Percentiles rank a stretch among this genome's conserved stretches.
Conservation (phyloP, 2,888 invertebrate genomes). For the Adineta ricciae region DNA sequence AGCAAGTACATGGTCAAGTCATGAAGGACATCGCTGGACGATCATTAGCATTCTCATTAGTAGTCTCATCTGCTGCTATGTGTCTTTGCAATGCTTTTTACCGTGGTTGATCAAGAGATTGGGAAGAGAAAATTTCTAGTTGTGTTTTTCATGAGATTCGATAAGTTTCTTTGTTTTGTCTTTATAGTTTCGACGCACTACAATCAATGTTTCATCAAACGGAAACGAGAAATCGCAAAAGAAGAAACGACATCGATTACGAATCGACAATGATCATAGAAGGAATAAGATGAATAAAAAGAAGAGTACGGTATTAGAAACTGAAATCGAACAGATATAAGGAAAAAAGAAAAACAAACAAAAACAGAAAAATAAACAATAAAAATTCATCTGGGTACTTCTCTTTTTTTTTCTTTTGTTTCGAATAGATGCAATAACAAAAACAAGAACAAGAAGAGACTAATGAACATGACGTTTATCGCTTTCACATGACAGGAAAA, state of each 20-base stretch:
- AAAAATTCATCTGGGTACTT: not conserved
- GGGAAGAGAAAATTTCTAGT: not conserved
- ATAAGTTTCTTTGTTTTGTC: not conserved
- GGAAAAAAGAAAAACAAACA: not conserved
- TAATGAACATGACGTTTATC: not conserved
- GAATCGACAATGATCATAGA: not conserved
- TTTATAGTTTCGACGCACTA: not conserved
- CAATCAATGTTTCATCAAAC: not conserved
- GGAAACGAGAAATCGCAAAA: not conserved
- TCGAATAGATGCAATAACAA: not conserved
- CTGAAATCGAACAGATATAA: slow-evolving; percentile 5
- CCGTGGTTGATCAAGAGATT: not conserved
- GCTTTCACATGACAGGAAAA: not conserved
- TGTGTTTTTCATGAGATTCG: not conserved
- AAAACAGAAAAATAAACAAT: not conserved
- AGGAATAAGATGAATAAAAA: not conserved
- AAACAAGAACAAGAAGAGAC: not conserved
- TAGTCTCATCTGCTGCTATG: not conserved
- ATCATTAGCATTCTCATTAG: not conserved
- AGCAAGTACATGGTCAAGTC: not conserved
- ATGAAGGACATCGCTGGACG: not conserved
- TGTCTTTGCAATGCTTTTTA: not conserved
- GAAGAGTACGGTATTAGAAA: not conserved
- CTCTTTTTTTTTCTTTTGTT: not conserved
- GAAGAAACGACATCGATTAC: not conserved